Percentiles rank a stretch among this genome's conserved stretches.
phyloP scores from a whole-genome alignment of 2,888 invertebrate species.

The Clitarchus hookeri region DNA sequence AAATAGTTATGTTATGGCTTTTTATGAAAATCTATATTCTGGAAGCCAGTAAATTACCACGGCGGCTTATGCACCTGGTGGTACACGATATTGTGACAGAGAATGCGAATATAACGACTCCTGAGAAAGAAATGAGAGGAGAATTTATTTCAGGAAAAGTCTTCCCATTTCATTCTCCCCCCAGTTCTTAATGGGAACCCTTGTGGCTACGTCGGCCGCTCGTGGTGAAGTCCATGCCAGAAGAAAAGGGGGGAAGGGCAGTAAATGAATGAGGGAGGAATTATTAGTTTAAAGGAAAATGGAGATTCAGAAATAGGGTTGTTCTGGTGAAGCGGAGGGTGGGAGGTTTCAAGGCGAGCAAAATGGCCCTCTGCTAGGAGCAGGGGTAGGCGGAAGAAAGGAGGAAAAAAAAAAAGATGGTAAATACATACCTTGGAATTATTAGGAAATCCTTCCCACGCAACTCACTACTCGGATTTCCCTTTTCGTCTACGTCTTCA shows the following conservation, averaged over 20 bases:
- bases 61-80: neutral
- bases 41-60: neutral
- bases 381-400: neutral
- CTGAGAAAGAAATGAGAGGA: neutral
- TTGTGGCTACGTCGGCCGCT: constrained; percentile 21
- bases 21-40: too few species aligned
- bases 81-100: neutral
- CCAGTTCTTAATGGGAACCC: constrained; percentile 9
- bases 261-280: constrained; percentile 40
- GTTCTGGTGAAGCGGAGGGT: neutral
- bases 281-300: constrained; percentile 41
- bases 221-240: constrained; percentile 30
- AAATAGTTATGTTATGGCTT: too few species aligned
- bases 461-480: neutral
- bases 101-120: neutral
- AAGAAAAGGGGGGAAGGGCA: constrained; percentile 17
- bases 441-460: constrained; percentile 18
- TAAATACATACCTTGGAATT: constrained; percentile 19
- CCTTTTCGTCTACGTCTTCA: neutral
- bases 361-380: neutral
- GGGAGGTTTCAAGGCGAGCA: neutral
- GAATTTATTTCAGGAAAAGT: neutral
- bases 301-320: constrained; percentile 26
- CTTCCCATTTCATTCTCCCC: neutral
- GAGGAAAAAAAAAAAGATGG: constrained; percentile 17